Conservation (phyloP, 2,113 vertebrate genomes). For the Tapirus terrestris region DNA sequence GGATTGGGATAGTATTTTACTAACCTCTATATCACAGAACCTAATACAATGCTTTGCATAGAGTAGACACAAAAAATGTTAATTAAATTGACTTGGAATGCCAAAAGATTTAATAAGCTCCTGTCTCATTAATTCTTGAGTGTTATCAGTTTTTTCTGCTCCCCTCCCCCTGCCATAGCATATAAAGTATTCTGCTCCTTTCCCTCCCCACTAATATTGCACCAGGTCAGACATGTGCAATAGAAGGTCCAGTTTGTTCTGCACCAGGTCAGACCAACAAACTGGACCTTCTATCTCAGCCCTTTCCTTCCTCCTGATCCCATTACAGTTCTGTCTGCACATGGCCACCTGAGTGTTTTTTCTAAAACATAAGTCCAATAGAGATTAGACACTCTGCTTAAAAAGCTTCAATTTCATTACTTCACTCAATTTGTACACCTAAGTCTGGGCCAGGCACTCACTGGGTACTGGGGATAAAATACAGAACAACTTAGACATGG, state of each 20-base stretch:
- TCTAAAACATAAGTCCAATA: conserved; percentile 45
- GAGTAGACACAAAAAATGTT: background rate
- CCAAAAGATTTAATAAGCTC: background rate
- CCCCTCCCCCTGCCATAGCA: background rate
- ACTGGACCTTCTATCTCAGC: conserved; percentile 28
- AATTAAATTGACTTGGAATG: conserved; percentile 22
- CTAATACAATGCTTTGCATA: conserved; percentile 16
- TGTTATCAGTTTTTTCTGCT: background rate
- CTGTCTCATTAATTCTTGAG: background rate
- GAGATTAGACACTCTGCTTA: conserved; percentile 29
- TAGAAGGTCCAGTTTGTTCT: no score
- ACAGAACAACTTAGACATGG: background rate
- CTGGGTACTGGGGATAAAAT: background rate
- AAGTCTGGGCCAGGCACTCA: background rate
- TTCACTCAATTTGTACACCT: background rate
- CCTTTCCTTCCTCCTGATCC: background rate
- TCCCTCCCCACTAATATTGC: background rate
- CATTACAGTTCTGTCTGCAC: background rate
- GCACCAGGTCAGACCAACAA: background rate
- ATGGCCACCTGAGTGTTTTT: background rate
- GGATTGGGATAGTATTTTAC: background rate
- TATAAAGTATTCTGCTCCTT: background rate
- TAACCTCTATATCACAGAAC: background rate
- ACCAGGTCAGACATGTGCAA: background rate
- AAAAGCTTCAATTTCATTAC: conserved; percentile 23